These are phyloP conservation scores for Andricus curvator DNA, from an alignment of 2,888 invertebrate genomes.

Conservation along the genomic window DNA sequence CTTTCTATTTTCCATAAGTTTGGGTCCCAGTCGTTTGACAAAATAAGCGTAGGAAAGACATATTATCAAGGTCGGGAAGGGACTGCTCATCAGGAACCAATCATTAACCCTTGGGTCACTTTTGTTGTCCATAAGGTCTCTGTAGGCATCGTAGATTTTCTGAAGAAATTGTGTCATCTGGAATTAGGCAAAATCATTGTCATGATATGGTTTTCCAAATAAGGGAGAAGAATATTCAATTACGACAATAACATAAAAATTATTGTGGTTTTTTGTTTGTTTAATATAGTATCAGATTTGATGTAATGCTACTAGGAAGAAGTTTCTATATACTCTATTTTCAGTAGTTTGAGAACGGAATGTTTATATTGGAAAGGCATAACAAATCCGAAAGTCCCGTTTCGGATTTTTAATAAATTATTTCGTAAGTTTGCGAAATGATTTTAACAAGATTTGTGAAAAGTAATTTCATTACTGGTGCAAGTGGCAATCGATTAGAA, in stretches of 20 bases:
- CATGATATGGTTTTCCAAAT: not conserved
- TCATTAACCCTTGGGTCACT: slow-evolving; percentile 90
- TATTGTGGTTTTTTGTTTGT: not conserved
- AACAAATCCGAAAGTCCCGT: not conserved
- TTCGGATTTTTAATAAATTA: not conserved
- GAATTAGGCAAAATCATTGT: slow-evolving; percentile 46
- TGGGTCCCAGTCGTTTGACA: slow-evolving; percentile 89
- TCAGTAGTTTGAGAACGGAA: not conserved
- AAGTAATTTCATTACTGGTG: not conserved
- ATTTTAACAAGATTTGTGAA: not conserved
- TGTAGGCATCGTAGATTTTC: slow-evolving; percentile 83
- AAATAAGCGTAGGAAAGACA: slow-evolving; percentile 88
- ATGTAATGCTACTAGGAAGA: not conserved
- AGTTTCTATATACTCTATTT: not conserved
- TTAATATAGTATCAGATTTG: not conserved
- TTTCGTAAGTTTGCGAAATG: slow-evolving; percentile 1
- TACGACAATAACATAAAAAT: too few relatives aligned
- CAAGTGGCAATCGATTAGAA: not conserved
- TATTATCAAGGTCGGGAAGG: slow-evolving; percentile 87
- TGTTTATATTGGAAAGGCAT: not conserved
- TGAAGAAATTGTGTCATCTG: slow-evolving; percentile 82
- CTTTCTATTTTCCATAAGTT: slow-evolving; percentile 91
- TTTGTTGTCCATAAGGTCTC: slow-evolving; percentile 91
- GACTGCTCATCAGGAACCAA: slow-evolving; percentile 91
- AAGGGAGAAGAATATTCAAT: not conserved